phyloP scores from a whole-genome alignment of 2,797 vertebrate genomes.

The Chromis chromis region DNA sequence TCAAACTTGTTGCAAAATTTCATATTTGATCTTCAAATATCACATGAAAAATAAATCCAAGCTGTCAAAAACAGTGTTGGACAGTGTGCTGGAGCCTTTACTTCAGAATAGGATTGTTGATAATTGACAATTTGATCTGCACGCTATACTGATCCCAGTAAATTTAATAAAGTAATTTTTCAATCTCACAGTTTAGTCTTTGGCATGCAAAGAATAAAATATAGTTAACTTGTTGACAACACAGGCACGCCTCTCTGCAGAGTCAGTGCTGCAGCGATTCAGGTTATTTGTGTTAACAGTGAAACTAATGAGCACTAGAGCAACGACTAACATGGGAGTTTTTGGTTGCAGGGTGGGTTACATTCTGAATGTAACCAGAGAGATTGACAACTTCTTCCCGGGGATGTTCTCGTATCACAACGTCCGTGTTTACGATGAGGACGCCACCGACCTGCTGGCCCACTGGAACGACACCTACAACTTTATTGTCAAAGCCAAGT shows the following conservation, averaged over 20 bases:
- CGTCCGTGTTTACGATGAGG: constrained; percentile 93
- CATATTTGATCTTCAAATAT: not conserved
- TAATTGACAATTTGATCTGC: not conserved
- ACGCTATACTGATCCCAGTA: not conserved
- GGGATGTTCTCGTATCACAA: constrained; percentile 95
- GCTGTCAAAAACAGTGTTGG: not conserved
- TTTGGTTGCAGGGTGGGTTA: constrained; percentile 89
- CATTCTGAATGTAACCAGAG: constrained; percentile 95
- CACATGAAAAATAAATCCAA: not conserved
- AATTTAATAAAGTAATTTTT: constrained; percentile 5
- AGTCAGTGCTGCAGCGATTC: not conserved
- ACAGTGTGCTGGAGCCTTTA: not conserved
- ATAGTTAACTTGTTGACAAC: constrained; percentile 4
- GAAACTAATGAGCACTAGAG: not conserved
- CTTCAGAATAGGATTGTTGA: not conserved
- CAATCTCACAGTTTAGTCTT: not conserved
- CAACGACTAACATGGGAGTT: not conserved
- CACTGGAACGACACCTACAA: constrained; percentile 98
- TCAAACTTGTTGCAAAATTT: not conserved
- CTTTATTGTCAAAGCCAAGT: constrained; percentile 98
- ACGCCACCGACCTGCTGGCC: constrained; percentile 93
- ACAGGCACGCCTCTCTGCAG: not conserved
- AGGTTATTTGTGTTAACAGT: not conserved
- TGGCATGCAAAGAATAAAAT: not conserved
- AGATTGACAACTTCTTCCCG: constrained; percentile 98